Base-by-base conservation (phyloP, 23 tunicate species). In the Botrylloides violaceus region DNA sequence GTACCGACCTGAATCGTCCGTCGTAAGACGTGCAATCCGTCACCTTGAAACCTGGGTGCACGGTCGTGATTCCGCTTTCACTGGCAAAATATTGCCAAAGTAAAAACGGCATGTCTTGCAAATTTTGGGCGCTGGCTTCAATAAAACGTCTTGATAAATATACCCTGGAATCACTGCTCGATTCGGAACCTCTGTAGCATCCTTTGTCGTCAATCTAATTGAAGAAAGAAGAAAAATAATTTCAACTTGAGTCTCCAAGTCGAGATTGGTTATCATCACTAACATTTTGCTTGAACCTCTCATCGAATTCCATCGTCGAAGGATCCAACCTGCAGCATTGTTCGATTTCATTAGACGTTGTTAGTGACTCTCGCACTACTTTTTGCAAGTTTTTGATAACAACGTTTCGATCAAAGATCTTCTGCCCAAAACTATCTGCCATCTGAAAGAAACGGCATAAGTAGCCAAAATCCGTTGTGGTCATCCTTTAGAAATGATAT, bases 1-100 rank as follows among this genome's bases (percentile, higher is more conserved):
- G n/a, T n/a, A 65, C 71, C 31, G 22, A 80, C 84, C 84, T 61
- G 63, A 71, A 80, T 71, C 84, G 57, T 76, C 60, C 63, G 58
- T 80, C 84, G 34, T 71, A 80, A 12, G 71, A 71, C 3, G 70
- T 64, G 27, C 84, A 80, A 1, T 61, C 61, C 2, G 24, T 47
- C 3, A 64, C 84, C 23, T 73, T 60, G 3, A 53, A n/a, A 29
- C 76, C 71, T 21, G 86, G 86, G 32, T 59, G 73, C 22, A 34
- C 4, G 4, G 86, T 73, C 36, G 86, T 74, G 25, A 81, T 77
- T 3, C 86, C 86, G 36, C 55, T 38, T 64, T 81, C 86, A 39
- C 86, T 81, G 4, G 68, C 86, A 62, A 81, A 81, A 35, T 81
- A 81, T 55, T 81, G 86, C 86, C 86, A 81, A 34, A 36, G 64